These are phyloP conservation scores for Belgica antarctica DNA, from an alignment of 2,888 invertebrate species.

Conservation along the genomic window DNA sequence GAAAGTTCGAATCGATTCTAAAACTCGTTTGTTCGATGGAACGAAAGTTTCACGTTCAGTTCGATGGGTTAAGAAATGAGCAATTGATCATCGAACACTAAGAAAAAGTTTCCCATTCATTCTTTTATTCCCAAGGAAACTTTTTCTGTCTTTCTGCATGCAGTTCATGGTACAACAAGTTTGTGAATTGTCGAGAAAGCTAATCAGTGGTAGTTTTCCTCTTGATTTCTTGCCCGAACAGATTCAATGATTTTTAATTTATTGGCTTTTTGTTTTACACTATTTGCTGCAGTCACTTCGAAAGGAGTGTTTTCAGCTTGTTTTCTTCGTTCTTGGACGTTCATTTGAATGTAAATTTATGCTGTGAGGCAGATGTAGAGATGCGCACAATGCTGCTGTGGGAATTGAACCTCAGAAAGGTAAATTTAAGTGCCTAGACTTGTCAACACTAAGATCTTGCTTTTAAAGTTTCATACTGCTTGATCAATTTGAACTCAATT, in stretches of 20 bases:
- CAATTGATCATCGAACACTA: constrained; percentile 18
- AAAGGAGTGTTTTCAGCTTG: too few relatives aligned
- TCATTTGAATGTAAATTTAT: constrained; percentile 21
- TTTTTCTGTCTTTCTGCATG: constrained; percentile 5
- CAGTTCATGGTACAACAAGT: too few relatives aligned
- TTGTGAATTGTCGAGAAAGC: background rate
- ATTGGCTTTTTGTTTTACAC: constrained; percentile 24
- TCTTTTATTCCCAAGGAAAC: background rate
- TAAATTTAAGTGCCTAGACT: background rate
- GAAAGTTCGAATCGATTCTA: constrained; percentile 6
- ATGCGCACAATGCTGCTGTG: background rate
- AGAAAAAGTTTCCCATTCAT: constrained; percentile 10
- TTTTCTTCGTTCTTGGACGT: background rate
- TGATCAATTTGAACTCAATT: too few relatives aligned
- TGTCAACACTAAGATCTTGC: too few relatives aligned
- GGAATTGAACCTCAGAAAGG: background rate
- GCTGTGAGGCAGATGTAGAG: background rate
- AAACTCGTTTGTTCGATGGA: constrained; percentile 6
- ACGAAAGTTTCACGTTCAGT: background rate
- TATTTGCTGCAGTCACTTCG: background rate
- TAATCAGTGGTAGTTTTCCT: constrained; percentile 30
- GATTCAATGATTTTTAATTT: constrained; percentile 31
- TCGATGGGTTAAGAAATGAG: constrained; percentile 7
- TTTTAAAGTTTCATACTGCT: background rate
- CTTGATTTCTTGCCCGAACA: background rate